phyloP scores from a whole-genome alignment of 64 coral and sea anemone species.

The Dendronephthya gigantea region DNA sequence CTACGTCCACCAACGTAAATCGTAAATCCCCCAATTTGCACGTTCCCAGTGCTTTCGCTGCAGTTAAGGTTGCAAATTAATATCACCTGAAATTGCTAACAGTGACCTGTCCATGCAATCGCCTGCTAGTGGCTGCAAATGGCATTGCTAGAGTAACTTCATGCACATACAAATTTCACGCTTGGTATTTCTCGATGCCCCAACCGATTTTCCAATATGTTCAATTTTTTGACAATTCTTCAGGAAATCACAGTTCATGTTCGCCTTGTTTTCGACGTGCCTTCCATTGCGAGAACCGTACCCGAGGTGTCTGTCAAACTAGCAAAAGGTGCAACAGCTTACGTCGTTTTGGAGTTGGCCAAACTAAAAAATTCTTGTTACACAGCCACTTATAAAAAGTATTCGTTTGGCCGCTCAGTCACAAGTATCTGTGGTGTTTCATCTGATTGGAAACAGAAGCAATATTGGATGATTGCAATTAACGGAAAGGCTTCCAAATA shows the following conservation, averaged over 20 bases:
- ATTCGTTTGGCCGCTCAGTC: not conserved
- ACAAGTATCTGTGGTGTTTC: not conserved
- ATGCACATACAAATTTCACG: too few relatives aligned
- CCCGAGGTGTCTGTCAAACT: not conserved
- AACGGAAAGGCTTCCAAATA: not conserved
- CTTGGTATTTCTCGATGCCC: too few relatives aligned
- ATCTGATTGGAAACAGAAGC: not conserved
- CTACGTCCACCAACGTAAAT: too few relatives aligned
- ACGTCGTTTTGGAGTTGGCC: not conserved
- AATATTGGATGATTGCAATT: not conserved
- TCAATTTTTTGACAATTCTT: not conserved
- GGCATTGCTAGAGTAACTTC: too few relatives aligned
- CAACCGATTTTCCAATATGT: too few relatives aligned
- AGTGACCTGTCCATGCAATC: too few relatives aligned
- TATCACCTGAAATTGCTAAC: too few relatives aligned
- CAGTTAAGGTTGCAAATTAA: too few relatives aligned
- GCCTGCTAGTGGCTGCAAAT: too few relatives aligned
- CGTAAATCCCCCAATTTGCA: too few relatives aligned
- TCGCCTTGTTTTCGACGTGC: not conserved
- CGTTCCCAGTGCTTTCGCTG: too few relatives aligned
- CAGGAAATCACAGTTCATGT: not conserved
- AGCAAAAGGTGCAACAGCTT: not conserved
- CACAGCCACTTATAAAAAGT: not conserved
- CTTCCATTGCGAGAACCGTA: not conserved
- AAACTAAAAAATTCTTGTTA: not conserved